Percentiles rank a stretch among this genome's conserved stretches.
phyloP scores from a whole-genome alignment of 1,140 invertebrate genomes.

The Augochlora pura region DNA sequence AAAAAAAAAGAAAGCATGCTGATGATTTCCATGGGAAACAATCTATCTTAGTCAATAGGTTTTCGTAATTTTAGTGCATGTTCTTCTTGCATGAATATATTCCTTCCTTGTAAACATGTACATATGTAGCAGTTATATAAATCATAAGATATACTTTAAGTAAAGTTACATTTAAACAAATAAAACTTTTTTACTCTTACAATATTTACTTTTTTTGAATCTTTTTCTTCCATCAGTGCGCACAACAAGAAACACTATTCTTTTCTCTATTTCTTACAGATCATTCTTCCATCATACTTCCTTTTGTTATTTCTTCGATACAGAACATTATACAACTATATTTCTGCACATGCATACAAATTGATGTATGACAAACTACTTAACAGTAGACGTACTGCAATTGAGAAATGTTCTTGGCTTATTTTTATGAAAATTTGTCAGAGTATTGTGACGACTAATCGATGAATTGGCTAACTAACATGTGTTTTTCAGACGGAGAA shows the following conservation, averaged over 20 bases:
- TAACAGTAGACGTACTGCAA: neutral
- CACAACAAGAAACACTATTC: neutral
- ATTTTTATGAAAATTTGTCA: conserved; percentile 78
- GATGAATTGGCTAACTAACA: conserved; percentile 3
- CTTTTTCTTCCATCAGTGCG: neutral
- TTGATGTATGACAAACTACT: conserved; percentile 1
- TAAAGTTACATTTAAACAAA: neutral
- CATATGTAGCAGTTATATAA: conserved; percentile 2
- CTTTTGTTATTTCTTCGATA: too few relatives aligned
- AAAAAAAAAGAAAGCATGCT: conserved; percentile 23
- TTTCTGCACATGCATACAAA: neutral
- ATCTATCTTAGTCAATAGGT: conserved; percentile 9
- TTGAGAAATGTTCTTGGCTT: conserved; percentile 69
- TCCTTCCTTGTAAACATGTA: conserved; percentile 6
- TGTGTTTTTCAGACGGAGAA: conserved; percentile 80
- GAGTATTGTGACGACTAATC: conserved; percentile 9
- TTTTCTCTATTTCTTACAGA: too few relatives aligned
- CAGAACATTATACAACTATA: neutral
- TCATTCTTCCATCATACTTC: too few relatives aligned
- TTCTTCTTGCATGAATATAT: conserved; percentile 39
- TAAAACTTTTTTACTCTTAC: neutral
- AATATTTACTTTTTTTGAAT: neutral
- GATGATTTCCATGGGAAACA: neutral
- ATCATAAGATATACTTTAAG: neutral
- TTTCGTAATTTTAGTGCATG: conserved; percentile 35